Evolutionary conservation across 1,140 invertebrate genomes (phyloP).

Genomic region (Pogonognathellus flavescens): DNA sequence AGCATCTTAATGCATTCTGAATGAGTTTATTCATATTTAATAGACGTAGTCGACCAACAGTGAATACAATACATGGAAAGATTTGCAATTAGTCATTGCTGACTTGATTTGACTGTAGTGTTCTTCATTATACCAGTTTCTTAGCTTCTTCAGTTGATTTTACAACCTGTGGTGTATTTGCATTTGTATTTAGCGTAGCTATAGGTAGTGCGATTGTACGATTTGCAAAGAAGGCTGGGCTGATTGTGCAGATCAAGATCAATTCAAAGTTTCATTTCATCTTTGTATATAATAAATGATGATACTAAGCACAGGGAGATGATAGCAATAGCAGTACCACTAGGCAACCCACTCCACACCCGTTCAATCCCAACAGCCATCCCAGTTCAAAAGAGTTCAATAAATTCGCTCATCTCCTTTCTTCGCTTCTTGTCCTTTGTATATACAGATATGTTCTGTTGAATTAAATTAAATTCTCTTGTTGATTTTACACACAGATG

Average conservation of each 20-base stretch:
- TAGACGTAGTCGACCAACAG: conserved; percentile 6
- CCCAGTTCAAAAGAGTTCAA: conserved; percentile 42
- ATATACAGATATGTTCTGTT: not conserved
- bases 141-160: conserved; percentile 45
- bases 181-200: not conserved
- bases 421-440: not conserved
- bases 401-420: conserved; percentile 23
- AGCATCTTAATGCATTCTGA: not conserved
- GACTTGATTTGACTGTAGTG: not conserved
- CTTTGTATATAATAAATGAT: conserved; percentile 16
- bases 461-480: conserved; percentile 1
- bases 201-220: not conserved
- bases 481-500: not conserved
- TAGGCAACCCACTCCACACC: conserved; percentile 2
- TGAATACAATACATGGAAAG: not conserved
- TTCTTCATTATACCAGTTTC: conserved; percentile 27
- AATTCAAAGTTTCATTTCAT: conserved; percentile 13
- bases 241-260: not conserved
- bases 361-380: conserved; percentile 9
- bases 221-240: conserved; percentile 1
- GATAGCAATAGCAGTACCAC: too few relatives aligned
- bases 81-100: not conserved
- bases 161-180: not conserved
- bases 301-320: too few relatives aligned
- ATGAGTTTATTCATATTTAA: conserved; percentile 46